These are phyloP conservation scores for Kryptolebias ocellatus DNA, from an alignment of 2,797 vertebrate genomes.

Conservation along the genomic window DNA sequence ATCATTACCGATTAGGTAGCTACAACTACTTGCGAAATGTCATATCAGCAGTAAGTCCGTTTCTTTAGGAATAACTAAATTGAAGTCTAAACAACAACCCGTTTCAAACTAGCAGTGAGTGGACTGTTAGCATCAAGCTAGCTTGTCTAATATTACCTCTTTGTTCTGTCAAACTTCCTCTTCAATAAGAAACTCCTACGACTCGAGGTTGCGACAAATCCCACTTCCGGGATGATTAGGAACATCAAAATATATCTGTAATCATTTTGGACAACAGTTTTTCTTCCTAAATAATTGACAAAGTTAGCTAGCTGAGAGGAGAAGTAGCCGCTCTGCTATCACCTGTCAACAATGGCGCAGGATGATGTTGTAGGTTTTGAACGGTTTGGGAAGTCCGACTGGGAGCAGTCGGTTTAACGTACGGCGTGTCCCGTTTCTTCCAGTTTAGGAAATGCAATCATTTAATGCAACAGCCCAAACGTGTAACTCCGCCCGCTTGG, in stretches of 20 bases:
- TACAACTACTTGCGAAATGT: too few relatives aligned
- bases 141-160: slow-evolving; percentile 53
- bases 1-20: background rate
- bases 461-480: too few relatives aligned
- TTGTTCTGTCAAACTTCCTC: slow-evolving; percentile 47
- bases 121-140: slow-evolving; percentile 13
- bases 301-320: slow-evolving; percentile 14
- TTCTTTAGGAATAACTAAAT: background rate
- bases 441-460: fast-evolving
- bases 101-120: background rate
- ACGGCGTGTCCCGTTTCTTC: fast-evolving
- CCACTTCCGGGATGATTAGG: slow-evolving; percentile 50
- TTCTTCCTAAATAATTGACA: slow-evolving; percentile 5
- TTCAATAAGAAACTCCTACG: slow-evolving; percentile 18
- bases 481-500: slow-evolving; percentile 10
- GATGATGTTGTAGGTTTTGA: slow-evolving; percentile 55
- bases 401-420: slow-evolving; percentile 23
- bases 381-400: background rate
- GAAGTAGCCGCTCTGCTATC: slow-evolving; percentile 29
- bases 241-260: slow-evolving; percentile 44
- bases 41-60: background rate
- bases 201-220: slow-evolving; percentile 25
- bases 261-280: slow-evolving; percentile 24
- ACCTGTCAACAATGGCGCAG: slow-evolving; percentile 76
- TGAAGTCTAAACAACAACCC: background rate